phyloP scores from a whole-genome alignment of 2,797 vertebrate genomes.

The Nasua narica region DNA sequence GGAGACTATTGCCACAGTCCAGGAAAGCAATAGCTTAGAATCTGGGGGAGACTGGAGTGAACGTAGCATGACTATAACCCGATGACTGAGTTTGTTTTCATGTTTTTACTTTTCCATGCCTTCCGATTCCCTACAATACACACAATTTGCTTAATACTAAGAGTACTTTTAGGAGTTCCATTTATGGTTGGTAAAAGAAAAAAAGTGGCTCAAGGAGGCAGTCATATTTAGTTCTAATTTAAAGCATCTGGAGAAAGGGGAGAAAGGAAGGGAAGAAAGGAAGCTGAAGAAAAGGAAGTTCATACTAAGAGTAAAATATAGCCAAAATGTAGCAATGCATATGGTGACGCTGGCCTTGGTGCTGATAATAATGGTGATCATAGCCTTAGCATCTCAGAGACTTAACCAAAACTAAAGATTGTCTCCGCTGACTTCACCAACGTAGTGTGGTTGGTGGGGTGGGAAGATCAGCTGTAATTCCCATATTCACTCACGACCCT shows the following conservation, averaged over 20 bases:
- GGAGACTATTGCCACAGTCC: neutral
- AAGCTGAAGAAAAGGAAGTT: neutral
- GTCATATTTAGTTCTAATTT: neutral
- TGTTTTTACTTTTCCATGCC: neutral
- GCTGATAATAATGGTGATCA: neutral
- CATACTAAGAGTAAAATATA: neutral
- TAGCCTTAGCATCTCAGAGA: neutral
- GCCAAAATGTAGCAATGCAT: rapidly evolving
- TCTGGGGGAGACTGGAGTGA: neutral
- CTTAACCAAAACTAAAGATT: neutral
- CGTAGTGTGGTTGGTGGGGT: neutral
- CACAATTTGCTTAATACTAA: neutral
- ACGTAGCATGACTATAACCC: no score
- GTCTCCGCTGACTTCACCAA: neutral
- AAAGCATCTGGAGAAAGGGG: neutral
- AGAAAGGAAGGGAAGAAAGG: no score
- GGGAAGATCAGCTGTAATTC: neutral
- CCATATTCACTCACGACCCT: neutral
- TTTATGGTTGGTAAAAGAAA: neutral
- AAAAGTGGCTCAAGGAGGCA: neutral
- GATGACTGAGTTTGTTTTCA: neutral
- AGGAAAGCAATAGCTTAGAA: neutral
- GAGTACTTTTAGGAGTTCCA: neutral
- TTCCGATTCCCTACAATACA: neutral
- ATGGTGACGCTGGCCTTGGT: neutral